phyloP scores from a whole-genome alignment of 1,140 invertebrate genomes.

The Apis laboriosa region DNA sequence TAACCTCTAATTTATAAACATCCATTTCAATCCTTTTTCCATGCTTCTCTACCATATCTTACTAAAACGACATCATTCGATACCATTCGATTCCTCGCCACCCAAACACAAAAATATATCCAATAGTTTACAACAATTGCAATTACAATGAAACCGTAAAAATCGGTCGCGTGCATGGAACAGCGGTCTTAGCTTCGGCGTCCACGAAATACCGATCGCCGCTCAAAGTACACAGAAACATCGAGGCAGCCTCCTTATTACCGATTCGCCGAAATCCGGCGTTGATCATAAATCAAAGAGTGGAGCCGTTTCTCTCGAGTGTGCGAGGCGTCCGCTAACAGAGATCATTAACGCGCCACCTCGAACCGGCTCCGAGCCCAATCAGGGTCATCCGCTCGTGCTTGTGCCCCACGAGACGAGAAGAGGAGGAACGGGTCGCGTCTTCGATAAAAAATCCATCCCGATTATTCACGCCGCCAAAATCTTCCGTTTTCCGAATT shows the following conservation, averaged over 20 bases:
- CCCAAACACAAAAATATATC: background rate
- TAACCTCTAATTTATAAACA: no score
- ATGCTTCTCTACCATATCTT: no score
- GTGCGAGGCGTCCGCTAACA: slow-evolving; percentile 57
- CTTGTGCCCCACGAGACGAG: background rate
- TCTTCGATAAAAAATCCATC: slow-evolving; percentile 52
- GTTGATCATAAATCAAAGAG: slow-evolving; percentile 60
- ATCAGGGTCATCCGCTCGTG: slow-evolving; percentile 55
- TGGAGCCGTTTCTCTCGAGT: slow-evolving; percentile 31
- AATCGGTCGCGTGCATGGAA: slow-evolving; percentile 6
- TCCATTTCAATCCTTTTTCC: no score
- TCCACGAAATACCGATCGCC: background rate
- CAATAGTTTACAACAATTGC: background rate
- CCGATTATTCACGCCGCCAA: slow-evolving; percentile 16
- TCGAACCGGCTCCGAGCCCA: slow-evolving; percentile 53
- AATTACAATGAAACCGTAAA: slow-evolving; percentile 5
- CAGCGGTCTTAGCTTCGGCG: background rate
- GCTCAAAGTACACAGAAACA: slow-evolving; percentile 10
- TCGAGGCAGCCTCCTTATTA: slow-evolving; percentile 22
- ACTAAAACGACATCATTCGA: no score
- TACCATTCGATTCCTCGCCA: no score
- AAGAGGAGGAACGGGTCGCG: background rate
- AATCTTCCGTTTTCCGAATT: slow-evolving; percentile 7
- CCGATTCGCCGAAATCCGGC: slow-evolving; percentile 57
- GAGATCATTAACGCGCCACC: slow-evolving; percentile 63